Conservation (phyloP, 2,113 vertebrate genomes). For the Poecilia latipinna region DNA sequence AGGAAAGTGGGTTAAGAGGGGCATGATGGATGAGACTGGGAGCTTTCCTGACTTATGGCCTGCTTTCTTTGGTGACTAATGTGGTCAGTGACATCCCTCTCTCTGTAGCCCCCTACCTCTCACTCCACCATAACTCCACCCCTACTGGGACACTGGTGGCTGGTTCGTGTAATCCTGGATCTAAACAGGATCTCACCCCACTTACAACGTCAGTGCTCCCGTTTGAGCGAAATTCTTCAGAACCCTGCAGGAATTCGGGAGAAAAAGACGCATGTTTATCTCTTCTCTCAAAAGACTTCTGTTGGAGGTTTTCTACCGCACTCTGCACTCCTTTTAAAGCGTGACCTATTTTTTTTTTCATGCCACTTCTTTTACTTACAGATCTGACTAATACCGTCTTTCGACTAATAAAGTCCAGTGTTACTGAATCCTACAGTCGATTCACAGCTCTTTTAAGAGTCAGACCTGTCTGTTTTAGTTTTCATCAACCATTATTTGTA, state of each 20-base stretch:
- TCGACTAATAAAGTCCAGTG: background rate
- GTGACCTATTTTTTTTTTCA: conserved; percentile 20
- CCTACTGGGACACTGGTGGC: conserved; percentile 41
- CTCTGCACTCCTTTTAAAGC: conserved; percentile 14
- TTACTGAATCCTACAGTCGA: background rate
- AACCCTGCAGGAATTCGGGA: conserved; percentile 20
- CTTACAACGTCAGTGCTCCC: conserved; percentile 19
- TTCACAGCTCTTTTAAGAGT: background rate
- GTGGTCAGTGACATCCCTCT: conserved; percentile 54
- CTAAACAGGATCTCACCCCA: conserved; percentile 14
- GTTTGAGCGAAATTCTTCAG: background rate
- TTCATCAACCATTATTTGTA: background rate
- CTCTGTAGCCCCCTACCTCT: conserved; percentile 12
- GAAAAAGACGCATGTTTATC: conserved; percentile 23
- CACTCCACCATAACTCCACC: conserved; percentile 17
- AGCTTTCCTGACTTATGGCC: conserved; percentile 63
- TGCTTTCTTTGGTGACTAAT: conserved; percentile 62
- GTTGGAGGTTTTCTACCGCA: conserved; percentile 12
- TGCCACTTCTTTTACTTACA: background rate
- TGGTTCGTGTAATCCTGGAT: background rate
- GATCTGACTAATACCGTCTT: background rate
- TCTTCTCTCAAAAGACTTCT: conserved; percentile 4
- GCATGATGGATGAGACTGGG: conserved; percentile 67
- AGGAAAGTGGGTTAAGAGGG: conserved; percentile 72
- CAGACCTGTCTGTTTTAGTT: background rate